Evolutionary conservation across 2,797 vertebrate species (phyloP).

Genomic region (Karalla daura): DNA sequence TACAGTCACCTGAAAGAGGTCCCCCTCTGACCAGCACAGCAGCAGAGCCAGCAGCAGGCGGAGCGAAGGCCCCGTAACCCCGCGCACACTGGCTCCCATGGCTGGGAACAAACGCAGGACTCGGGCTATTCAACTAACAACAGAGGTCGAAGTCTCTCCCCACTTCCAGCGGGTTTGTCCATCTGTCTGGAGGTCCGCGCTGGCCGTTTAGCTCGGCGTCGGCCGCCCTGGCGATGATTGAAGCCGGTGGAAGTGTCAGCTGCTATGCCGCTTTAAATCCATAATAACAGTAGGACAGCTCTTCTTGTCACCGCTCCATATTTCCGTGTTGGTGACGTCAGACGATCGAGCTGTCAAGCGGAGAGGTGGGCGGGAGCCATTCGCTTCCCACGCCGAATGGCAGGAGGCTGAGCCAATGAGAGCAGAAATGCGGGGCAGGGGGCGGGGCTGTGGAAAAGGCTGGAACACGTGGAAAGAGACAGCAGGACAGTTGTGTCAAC

Average conservation of each 20-base stretch:
- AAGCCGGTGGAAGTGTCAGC: not conserved
- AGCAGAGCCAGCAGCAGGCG: slow-evolving; percentile 66
- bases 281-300: slow-evolving; percentile 34
- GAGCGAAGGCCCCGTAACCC: slow-evolving; percentile 53
- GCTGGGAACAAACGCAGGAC: slow-evolving; percentile 32
- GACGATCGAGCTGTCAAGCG: slow-evolving; percentile 25
- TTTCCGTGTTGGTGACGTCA: slow-evolving; percentile 84
- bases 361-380: not conserved
- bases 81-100: slow-evolving; percentile 39
- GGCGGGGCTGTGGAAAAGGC: slow-evolving; percentile 69
- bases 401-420: slow-evolving; percentile 58
- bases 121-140: slow-evolving; percentile 44
- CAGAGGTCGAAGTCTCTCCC: slow-evolving; percentile 66
- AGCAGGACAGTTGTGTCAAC: slow-evolving; percentile 42
- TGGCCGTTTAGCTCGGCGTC: not conserved
- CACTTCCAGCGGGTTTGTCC: slow-evolving; percentile 47
- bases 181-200: slow-evolving; percentile 22
- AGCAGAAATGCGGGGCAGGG: not conserved
- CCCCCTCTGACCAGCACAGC: slow-evolving; percentile 61
- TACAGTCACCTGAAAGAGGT: slow-evolving; percentile 77
- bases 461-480: slow-evolving; percentile 83
- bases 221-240: not conserved
- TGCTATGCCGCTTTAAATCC: slow-evolving; percentile 19
- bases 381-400: slow-evolving; percentile 23
- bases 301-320: slow-evolving; percentile 31